phyloP scores from a whole-genome alignment of 2,888 invertebrate genomes.

The Acanthosepion lycidas region DNA sequence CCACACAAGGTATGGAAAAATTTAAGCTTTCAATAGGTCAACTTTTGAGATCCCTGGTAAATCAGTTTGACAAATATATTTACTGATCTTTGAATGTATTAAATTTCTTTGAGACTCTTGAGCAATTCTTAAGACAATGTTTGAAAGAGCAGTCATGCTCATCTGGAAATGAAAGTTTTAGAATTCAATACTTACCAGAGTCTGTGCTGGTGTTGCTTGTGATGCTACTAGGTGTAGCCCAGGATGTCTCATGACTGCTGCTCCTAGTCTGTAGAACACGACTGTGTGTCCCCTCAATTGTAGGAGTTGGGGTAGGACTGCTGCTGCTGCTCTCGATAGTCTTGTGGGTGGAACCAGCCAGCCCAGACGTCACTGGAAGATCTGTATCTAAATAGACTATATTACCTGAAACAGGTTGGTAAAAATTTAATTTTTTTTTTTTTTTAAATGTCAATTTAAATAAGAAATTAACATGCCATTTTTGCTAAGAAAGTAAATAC shows the following conservation, averaged over 20 bases:
- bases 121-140: too few species aligned
- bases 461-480: too few species aligned
- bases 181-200: conserved; percentile 53
- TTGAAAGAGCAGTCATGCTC: too few species aligned
- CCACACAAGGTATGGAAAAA: too few species aligned
- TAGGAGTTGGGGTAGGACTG: conserved; percentile 37
- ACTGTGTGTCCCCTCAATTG: conserved; percentile 25
- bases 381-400: conserved; percentile 10
- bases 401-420: not conserved
- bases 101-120: too few species aligned
- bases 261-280: conserved; percentile 44
- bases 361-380: conserved; percentile 39
- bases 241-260: conserved; percentile 56
- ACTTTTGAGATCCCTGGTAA: too few species aligned
- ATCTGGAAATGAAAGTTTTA: too few species aligned
- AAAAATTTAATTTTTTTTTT: not conserved
- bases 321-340: conserved; percentile 44
- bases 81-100: too few species aligned
- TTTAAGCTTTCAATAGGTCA: too few species aligned
- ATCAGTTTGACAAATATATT: too few species aligned
- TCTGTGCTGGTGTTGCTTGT: conserved; percentile 63
- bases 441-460: too few species aligned
- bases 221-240: conserved; percentile 63
- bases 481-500: too few species aligned
- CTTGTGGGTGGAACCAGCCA: conserved; percentile 43